phyloP scores from a whole-genome alignment of 2,797 vertebrate species.

The Lepidocolaptes lacrymiger region DNA sequence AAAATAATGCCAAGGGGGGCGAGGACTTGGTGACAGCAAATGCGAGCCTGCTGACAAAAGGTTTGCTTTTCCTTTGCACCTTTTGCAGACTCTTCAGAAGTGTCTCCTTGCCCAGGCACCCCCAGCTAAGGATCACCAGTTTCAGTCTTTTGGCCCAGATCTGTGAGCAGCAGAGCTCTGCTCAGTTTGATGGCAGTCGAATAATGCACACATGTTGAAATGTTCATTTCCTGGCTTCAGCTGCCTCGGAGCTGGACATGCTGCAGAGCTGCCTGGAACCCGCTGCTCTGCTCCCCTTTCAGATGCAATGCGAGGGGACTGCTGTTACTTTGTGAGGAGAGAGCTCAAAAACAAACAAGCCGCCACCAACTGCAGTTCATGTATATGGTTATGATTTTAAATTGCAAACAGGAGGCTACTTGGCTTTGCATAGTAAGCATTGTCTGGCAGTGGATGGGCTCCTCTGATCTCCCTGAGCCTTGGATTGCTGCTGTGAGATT shows the following conservation, averaged over 20 bases:
- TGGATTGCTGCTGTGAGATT: constrained; percentile 70
- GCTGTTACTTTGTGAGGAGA: neutral
- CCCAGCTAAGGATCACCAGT: neutral
- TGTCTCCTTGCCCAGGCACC: neutral
- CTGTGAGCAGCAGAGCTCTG: neutral
- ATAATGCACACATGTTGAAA: neutral
- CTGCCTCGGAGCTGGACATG: neutral
- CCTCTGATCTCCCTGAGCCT: constrained; percentile 63
- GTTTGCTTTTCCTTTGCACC: neutral
- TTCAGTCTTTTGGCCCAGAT: neutral
- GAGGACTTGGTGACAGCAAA: neutral
- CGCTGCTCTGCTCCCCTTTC: neutral
- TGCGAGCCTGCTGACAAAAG: neutral
- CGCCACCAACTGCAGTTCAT: constrained; percentile 5
- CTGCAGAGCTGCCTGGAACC: neutral
- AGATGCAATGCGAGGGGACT: neutral
- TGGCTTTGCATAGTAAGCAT: constrained; percentile 58
- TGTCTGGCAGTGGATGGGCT: constrained; percentile 51
- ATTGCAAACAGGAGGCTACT: constrained; percentile 65
- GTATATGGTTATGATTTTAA: constrained; percentile 50
- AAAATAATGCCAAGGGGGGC: neutral
- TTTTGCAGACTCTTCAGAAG: neutral
- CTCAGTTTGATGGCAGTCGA: neutral
- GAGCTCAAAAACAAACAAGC: constrained; percentile 35
- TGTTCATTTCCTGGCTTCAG: neutral